These are phyloP conservation scores for Epirrhoe alternata DNA, from an alignment of 2,888 invertebrate species.

Conservation along the genomic window DNA sequence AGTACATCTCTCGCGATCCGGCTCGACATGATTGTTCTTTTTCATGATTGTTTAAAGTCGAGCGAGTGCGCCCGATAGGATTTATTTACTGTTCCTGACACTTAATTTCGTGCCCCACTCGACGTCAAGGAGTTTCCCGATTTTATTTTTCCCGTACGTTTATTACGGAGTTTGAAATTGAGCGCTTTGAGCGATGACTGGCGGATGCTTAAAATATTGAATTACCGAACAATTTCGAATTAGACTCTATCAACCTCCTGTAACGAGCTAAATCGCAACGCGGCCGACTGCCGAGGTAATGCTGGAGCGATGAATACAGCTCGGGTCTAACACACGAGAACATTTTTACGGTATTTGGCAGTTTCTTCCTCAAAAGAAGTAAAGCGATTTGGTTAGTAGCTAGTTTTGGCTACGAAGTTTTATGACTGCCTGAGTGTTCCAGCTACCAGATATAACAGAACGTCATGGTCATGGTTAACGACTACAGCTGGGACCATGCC, in stretches of 20 bases:
- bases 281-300: not conserved
- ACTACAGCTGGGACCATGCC: too few relatives aligned
- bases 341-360: not conserved
- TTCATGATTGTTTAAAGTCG: slow-evolving; percentile 77
- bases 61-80: slow-evolving; percentile 74
- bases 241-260: not conserved
- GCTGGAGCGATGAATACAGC: not conserved
- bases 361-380: too few relatives aligned
- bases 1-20: slow-evolving; percentile 19
- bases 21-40: slow-evolving; percentile 28
- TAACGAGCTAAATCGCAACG: not conserved
- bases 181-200: slow-evolving; percentile 23
- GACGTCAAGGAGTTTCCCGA: slow-evolving; percentile 50
- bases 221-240: slow-evolving; percentile 8
- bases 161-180: slow-evolving; percentile 21
- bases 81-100: slow-evolving; percentile 78
- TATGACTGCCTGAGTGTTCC: too few relatives aligned
- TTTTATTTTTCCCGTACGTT: slow-evolving; percentile 25
- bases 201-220: slow-evolving; percentile 6
- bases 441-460: too few relatives aligned
- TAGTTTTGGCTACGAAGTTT: too few relatives aligned
- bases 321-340: not conserved
- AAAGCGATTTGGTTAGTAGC: too few relatives aligned
- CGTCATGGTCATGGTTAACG: too few relatives aligned
- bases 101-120: slow-evolving; percentile 74